Base-by-base conservation (phyloP, 1,140 invertebrate genomes). In the Elymnias hypermnestra region DNA sequence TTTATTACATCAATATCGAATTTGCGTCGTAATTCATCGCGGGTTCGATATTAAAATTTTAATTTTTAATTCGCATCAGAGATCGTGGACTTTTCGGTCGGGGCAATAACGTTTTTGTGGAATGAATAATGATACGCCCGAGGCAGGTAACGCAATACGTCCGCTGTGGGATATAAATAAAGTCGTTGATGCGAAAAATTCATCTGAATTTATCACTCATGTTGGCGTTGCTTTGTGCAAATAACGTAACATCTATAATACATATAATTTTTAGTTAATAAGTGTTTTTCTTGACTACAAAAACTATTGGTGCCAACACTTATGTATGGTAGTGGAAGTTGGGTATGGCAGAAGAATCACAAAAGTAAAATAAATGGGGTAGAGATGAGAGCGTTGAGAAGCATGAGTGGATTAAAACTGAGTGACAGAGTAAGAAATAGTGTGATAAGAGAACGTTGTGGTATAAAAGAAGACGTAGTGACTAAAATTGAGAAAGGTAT, bases 121-220 rank as follows among this genome's bases (percentile, higher is more conserved):
- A 71, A 72, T 72, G 61, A 75, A 73, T 63, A 64, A 75, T 73
- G 63, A 67, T 64, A 57, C 57, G 64, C 69, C 58, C 53, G 44
- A 40, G 60, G 66, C 73, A 57, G 63, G 69, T 71, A 76, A 74
- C 59, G 57, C 61, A 67, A 75, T 73, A 71, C 68, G 57, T 73
- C 63, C 64, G 73, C 55, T 66, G 59, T 41, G 57, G 45, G 60
- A 63, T 70, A 69, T 72, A 76, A 77, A 82, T 79, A 76, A 73
- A 79, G 53, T 63, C 60, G 63, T 76, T 68, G 72, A 74, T 64
- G 67, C 64, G 71, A 63, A 78, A 78, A 83, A 78, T 70, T 76
- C 66, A 68, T 64, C 63, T 55, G 63, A 77, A 76, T 83, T 72
- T 68, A 73, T 77, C 63, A 69, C 50, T 64, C 35, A 56, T 45